A percentile compares a stretch with the other conserved stretches of the same genome.
Conservation (phyloP, 2,888 invertebrate species). For the Thecophora atra region DNA sequence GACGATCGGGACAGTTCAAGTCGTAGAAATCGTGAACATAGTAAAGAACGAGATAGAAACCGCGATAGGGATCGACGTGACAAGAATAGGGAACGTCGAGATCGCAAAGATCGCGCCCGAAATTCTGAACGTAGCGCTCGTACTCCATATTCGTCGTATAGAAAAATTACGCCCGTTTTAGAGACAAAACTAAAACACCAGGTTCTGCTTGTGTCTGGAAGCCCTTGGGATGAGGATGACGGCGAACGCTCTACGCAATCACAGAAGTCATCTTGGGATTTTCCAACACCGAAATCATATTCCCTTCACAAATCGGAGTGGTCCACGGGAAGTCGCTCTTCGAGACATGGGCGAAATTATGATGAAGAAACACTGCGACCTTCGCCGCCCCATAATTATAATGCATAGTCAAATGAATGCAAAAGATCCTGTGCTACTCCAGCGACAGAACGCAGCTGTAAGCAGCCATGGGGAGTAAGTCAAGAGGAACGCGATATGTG, state of each 20-base stretch:
- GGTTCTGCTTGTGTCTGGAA: constrained; percentile 71
- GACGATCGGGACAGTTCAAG: constrained; percentile 45
- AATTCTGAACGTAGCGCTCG: constrained; percentile 54
- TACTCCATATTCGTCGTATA: no score
- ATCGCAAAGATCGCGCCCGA: constrained; percentile 40
- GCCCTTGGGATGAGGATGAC: constrained; percentile 74
- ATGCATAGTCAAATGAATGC: constrained; percentile 78
- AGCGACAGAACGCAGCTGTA: constrained; percentile 59
- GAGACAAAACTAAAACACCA: constrained; percentile 89
- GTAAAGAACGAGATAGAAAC: constrained; percentile 50
- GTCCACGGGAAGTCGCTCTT: constrained; percentile 57
- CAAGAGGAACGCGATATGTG: constrained; percentile 83
- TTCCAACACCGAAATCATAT: constrained; percentile 81
- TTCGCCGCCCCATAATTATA: constrained; percentile 85
- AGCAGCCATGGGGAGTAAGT: constrained; percentile 70
- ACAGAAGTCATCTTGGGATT: constrained; percentile 89
- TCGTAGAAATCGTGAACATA: constrained; percentile 52
- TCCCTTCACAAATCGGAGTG: constrained; percentile 63
- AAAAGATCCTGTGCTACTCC: constrained; percentile 76
- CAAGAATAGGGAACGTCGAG: constrained; percentile 50
- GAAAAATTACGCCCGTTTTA: constrained; percentile 71
- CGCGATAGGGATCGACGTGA: constrained; percentile 45
- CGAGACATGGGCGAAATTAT: constrained; percentile 57
- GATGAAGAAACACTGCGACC: constrained; percentile 81
- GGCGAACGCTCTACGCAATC: constrained; percentile 65